Evolutionary conservation across 2,888 invertebrate genomes (phyloP).

Genomic region (Apeira syringaria): DNA sequence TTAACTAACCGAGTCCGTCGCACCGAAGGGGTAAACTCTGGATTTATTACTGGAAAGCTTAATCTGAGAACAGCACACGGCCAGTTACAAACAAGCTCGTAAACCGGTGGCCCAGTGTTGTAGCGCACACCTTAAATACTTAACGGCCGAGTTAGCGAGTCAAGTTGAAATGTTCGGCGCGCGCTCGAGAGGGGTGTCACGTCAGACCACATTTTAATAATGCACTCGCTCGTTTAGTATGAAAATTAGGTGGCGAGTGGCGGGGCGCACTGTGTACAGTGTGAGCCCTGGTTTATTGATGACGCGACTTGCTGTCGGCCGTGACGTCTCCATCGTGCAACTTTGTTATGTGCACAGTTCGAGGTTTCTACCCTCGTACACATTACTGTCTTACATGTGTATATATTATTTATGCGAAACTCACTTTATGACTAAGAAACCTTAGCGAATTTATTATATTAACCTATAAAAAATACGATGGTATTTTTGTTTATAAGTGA

Average conservation of each 20-base stretch:
- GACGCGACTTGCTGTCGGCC: slow-evolving; percentile 30
- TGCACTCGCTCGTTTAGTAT: slow-evolving; percentile 79
- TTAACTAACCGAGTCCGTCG: slow-evolving; percentile 8
- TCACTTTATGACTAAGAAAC: too few relatives aligned
- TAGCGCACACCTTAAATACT: slow-evolving; percentile 63
- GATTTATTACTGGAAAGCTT: slow-evolving; percentile 30
- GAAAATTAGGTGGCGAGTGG: slow-evolving; percentile 75
- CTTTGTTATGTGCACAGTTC: not conserved
- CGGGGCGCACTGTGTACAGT: slow-evolving; percentile 46
- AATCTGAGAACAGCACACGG: slow-evolving; percentile 25
- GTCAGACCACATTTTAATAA: slow-evolving; percentile 76
- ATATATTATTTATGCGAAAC: too few relatives aligned
- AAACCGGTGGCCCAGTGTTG: slow-evolving; percentile 53
- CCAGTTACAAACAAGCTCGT: slow-evolving; percentile 36
- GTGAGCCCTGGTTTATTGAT: slow-evolving; percentile 65
- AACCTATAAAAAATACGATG: too few relatives aligned
- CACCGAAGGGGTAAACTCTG: slow-evolving; percentile 9
- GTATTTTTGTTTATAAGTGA: too few relatives aligned
- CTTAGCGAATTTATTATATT: too few relatives aligned
- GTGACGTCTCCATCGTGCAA: slow-evolving; percentile 22
- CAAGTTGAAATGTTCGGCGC: slow-evolving; percentile 64
- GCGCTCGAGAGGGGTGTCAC: slow-evolving; percentile 68
- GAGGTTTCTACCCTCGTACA: not conserved
- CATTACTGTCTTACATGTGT: too few relatives aligned
- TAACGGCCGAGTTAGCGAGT: slow-evolving; percentile 59